Base-by-base conservation (phyloP, 2,113 vertebrate species). In the Gallinago media region DNA sequence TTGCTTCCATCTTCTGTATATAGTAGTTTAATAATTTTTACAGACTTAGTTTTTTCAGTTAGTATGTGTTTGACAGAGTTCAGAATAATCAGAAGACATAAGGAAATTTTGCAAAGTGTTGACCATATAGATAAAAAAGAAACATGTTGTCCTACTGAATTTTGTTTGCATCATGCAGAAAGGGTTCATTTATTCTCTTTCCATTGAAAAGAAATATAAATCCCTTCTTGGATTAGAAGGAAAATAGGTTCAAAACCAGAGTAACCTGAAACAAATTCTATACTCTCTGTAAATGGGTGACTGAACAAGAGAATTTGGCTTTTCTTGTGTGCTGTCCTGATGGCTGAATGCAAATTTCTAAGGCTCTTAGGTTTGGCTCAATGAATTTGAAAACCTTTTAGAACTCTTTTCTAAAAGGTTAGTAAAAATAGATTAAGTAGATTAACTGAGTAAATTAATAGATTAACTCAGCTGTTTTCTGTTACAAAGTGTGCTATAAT, bases 131-230 rank as follows among this genome's bases (percentile, higher is more conserved):
- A 32, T 44, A 38, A n/a, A 65, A 42, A 66, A 25, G 4, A 47
- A 2, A 4, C 2, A 4, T 34, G 9, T 22, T 79, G 2, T 22
- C 1, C 2, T 47, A 14, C 11, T 70, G 46, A 66, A 46, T 56
- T 88, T 58, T 29, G 14, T 12, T 40, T 52, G 7, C 7, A 36
- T 26, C 8, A 23, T 25, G 13, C 1, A 27, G 19, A 88, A 55
- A n/a, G 0, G 1, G 0, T n/a, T 82, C 6, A 21, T 74, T 49
- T 56, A 25, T 79, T 70, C 58, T 34, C 3, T 59, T 50, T 50
- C 25, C 18, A 55, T 12, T 84, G 29, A 26, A 83, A 66, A 52
- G 27, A 93, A 72, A 20, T 3, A 1, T 11, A 38, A 68, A 3
- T 8, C 12, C 5, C 7, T 62, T 15, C 15, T 54, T 32, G 19